These are phyloP conservation scores for Bettongia penicillata DNA, from an alignment of 2,113 vertebrate genomes.

Conservation along the genomic window DNA sequence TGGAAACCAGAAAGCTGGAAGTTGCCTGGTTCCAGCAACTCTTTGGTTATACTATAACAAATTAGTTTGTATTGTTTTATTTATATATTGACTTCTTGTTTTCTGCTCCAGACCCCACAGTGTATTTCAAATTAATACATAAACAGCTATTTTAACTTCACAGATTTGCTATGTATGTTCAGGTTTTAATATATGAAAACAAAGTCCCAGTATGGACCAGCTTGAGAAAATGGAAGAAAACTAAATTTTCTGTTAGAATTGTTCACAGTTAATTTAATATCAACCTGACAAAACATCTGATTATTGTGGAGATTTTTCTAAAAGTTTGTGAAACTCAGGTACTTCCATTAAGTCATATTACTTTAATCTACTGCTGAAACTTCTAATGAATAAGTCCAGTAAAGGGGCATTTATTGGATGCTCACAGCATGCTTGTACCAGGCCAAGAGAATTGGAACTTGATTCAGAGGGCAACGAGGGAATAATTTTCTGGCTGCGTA, in stretches of 20 bases:
- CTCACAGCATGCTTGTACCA: neutral
- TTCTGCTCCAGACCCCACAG: neutral
- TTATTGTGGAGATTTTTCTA: neutral
- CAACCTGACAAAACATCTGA: neutral
- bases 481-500: neutral
- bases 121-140: neutral
- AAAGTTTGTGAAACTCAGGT: neutral
- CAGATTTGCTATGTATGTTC: neutral
- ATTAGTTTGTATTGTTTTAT: neutral
- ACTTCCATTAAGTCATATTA: neutral
- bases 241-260: neutral
- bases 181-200: neutral
- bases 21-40: neutral
- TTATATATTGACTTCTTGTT: neutral
- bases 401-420: neutral
- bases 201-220: neutral
- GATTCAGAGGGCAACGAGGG: neutral
- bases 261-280: neutral
- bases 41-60: neutral
- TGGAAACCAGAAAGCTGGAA: neutral
- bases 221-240: neutral
- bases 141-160: neutral
- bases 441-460: neutral
- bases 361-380: neutral
- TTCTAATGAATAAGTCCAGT: neutral